Evolutionary conservation across 2,888 invertebrate genomes (phyloP).

Genomic region (Amiota mariae): DNA sequence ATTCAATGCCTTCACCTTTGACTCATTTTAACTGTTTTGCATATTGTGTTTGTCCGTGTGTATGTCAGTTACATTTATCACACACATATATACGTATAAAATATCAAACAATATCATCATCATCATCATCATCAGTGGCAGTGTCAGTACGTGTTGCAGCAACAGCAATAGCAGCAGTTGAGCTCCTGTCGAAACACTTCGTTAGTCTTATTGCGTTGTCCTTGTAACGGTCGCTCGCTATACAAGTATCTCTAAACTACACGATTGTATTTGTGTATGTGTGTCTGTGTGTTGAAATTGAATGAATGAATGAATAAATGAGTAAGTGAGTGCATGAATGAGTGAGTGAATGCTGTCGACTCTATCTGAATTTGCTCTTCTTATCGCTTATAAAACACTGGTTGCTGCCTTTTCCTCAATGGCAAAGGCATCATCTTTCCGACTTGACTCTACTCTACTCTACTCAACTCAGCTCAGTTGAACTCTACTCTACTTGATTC

Average conservation of each 20-base stretch:
- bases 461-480: too few relatives aligned
- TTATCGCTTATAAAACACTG: constrained; percentile 64
- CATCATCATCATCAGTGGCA: neutral
- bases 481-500: neutral
- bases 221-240: constrained; percentile 16
- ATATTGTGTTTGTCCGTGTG: neutral
- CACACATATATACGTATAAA: too few relatives aligned
- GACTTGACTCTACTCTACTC: too few relatives aligned
- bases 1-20: constrained; percentile 23
- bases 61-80: neutral
- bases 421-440: constrained; percentile 2
- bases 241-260: too few relatives aligned
- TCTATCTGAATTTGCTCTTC: constrained; percentile 41
- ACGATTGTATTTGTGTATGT: too few relatives aligned
- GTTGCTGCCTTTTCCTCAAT: constrained; percentile 46
- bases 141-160: constrained; percentile 2
- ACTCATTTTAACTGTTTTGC: constrained; percentile 14
- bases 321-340: neutral
- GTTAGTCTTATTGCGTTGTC: constrained; percentile 13
- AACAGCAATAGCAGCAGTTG: constrained; percentile 7
- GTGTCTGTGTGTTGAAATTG: neutral
- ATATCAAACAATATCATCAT: too few relatives aligned
- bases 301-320: neutral
- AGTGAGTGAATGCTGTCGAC: neutral
- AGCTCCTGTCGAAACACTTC: constrained; percentile 19